phyloP scores from a whole-genome alignment of 2,113 vertebrate genomes.

The Notothenia rossii region DNA sequence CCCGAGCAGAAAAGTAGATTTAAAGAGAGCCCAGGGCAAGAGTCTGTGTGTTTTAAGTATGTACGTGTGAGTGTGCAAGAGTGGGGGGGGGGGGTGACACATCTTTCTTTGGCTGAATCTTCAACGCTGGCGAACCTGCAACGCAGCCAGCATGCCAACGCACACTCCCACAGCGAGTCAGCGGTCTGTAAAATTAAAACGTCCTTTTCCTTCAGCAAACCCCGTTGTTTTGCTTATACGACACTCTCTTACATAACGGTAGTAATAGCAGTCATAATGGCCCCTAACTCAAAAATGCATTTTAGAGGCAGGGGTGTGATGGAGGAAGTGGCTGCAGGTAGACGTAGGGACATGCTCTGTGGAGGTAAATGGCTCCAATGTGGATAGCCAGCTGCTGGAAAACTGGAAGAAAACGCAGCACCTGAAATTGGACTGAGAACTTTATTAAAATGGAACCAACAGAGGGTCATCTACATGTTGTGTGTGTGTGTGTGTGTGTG shows the following conservation, averaged over 20 bases:
- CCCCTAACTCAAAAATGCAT: slow-evolving; percentile 69
- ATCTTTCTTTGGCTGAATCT: slow-evolving; percentile 52
- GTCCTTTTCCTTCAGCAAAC: slow-evolving; percentile 70
- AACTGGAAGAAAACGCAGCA: slow-evolving; percentile 40
- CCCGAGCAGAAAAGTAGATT: slow-evolving; percentile 10
- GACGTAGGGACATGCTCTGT: slow-evolving; percentile 1
- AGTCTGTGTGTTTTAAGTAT: neutral
- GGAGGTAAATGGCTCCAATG: slow-evolving; percentile 67
- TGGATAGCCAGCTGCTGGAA: slow-evolving; percentile 49
- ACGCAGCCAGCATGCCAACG: slow-evolving; percentile 57
- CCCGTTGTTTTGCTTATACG: slow-evolving; percentile 74
- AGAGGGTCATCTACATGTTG: slow-evolving; percentile 45
- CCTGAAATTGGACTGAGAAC: slow-evolving; percentile 41
- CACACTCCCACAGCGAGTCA: slow-evolving; percentile 74
- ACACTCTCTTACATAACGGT: slow-evolving; percentile 74
- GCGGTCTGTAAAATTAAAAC: slow-evolving; percentile 87
- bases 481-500: slow-evolving; percentile 11
- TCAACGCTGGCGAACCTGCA: slow-evolving; percentile 52
- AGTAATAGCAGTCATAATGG: slow-evolving; percentile 74
- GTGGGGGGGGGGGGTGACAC: neutral
- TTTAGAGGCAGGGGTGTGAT: slow-evolving; percentile 52
- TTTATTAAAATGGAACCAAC: slow-evolving; percentile 34
- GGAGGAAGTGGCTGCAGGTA: slow-evolving; percentile 50
- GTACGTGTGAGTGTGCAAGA: neutral
- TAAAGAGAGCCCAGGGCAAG: slow-evolving; percentile 15